phyloP scores from a whole-genome alignment of 2,797 vertebrate species.

The Molossus molossus region DNA sequence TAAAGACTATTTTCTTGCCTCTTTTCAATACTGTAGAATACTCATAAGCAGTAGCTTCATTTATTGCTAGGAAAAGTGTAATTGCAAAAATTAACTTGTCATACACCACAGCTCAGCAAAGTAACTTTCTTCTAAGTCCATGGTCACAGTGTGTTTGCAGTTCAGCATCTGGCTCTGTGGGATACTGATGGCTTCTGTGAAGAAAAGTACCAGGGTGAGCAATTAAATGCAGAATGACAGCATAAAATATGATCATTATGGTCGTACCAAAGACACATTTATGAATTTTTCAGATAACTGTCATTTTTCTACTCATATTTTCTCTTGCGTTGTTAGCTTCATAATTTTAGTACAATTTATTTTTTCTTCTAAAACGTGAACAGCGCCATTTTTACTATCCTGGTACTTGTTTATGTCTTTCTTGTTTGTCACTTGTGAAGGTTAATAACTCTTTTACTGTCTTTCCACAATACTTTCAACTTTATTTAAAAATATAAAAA shows the following conservation, averaged over 20 bases:
- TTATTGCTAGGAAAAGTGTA: conserved; percentile 93
- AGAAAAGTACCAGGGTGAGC: conserved; percentile 94
- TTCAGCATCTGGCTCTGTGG: conserved; percentile 94
- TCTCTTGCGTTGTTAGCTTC: conserved; percentile 93
- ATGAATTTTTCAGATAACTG: conserved; percentile 96
- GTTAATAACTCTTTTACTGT: conserved; percentile 88
- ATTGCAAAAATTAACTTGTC: conserved; percentile 97
- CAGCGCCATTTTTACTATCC: conserved; percentile 91
- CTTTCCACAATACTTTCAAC: conserved; percentile 87
- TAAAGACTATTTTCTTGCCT: conserved; percentile 87
- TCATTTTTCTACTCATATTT: conserved; percentile 93
- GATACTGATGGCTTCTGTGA: conserved; percentile 94
- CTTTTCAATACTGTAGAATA: conserved; percentile 90
- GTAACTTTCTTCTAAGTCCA: conserved; percentile 92
- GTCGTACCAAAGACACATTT: conserved; percentile 96
- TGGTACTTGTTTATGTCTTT: conserved; percentile 90
- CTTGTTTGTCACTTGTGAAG: conserved; percentile 89
- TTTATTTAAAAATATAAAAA: conserved; percentile 84
- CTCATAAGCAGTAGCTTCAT: conserved; percentile 91
- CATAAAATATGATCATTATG: conserved; percentile 97
- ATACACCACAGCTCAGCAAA: conserved; percentile 93
- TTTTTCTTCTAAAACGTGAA: conserved; percentile 90
- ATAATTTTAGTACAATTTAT: conserved; percentile 91
- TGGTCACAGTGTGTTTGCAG: conserved; percentile 94
- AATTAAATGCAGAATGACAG: conserved; percentile 98